Conservation (phyloP, 1,140 invertebrate genomes). For the Drosophila tristis region DNA sequence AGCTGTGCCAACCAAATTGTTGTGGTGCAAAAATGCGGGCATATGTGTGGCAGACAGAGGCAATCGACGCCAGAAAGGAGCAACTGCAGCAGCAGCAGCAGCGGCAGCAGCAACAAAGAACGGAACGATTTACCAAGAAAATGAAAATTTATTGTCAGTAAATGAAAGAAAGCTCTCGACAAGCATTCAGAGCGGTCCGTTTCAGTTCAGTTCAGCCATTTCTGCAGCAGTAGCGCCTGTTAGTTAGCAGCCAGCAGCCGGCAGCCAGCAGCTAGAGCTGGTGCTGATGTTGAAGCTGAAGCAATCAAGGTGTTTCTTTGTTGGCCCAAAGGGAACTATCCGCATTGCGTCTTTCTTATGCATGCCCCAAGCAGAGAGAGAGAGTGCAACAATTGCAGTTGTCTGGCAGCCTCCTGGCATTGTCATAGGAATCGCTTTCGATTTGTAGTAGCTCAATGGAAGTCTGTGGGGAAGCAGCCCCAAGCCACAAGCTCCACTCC, state of each 20-base stretch:
- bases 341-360: conserved; percentile 60
- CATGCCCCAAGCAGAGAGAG: conserved; percentile 14
- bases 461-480: background rate
- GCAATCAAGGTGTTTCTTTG: conserved; percentile 59
- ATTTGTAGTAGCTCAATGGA: conserved; percentile 60
- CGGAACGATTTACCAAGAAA: conserved; percentile 77
- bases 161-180: conserved; percentile 72
- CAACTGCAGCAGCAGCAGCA: conserved; percentile 41
- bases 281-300: background rate
- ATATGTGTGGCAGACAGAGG: conserved; percentile 71
- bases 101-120: conserved; percentile 25
- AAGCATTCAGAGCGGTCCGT: conserved; percentile 17
- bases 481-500: too few species aligned
- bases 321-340: conserved; percentile 48
- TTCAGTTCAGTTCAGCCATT: conserved; percentile 13
- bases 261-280: background rate
- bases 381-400: conserved; percentile 57
- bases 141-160: conserved; percentile 84
- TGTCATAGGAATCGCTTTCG: conserved; percentile 55
- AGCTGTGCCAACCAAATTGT: conserved; percentile 79
- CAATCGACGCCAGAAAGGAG: conserved; percentile 64
- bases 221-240: background rate
- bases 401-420: conserved; percentile 44
- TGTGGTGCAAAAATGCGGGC: conserved; percentile 82
- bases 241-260: conserved; percentile 6